phyloP scores from a whole-genome alignment of 2,797 vertebrate species.

The Amphiprion clarkii region DNA sequence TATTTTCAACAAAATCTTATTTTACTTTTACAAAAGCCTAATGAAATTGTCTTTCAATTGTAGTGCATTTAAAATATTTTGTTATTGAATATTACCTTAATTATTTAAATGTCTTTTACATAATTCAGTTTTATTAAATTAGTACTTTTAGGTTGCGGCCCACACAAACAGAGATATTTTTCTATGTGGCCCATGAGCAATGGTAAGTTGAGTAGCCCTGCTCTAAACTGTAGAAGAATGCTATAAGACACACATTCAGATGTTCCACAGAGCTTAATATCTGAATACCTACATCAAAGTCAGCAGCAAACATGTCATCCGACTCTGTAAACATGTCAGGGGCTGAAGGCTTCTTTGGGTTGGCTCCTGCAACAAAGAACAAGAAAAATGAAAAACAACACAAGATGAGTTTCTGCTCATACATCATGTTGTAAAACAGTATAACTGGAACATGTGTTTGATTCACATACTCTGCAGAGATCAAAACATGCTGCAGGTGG shows the following conservation, averaged over 20 bases:
- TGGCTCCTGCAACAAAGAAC: conserved; percentile 86
- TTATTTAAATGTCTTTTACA: too few species aligned
- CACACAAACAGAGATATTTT: too few species aligned
- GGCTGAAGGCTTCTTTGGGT: conserved; percentile 95
- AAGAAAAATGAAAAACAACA: not conserved
- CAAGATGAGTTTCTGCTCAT: conserved; percentile 24
- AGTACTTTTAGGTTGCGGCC: too few species aligned
- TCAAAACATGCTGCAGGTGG: conserved; percentile 83
- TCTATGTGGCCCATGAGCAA: too few species aligned
- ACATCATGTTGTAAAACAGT: conserved; percentile 64
- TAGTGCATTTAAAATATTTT: too few species aligned
- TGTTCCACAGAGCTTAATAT: not conserved
- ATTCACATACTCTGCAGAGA: conserved; percentile 84
- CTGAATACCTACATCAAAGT: conserved; percentile 94
- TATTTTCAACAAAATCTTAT: too few species aligned
- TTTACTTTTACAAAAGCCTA: too few species aligned
- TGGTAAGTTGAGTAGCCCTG: too few species aligned
- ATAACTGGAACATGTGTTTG: conserved; percentile 77
- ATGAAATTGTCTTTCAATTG: too few species aligned
- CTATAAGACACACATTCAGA: not conserved
- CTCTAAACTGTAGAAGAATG: not conserved
- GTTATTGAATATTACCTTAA: too few species aligned
- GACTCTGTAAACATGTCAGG: conserved; percentile 99
- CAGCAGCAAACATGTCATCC: conserved; percentile 98
- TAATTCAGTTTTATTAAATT: too few species aligned